Percentiles rank a stretch among this genome's conserved stretches.
phyloP scores from a whole-genome alignment of 2,113 vertebrate genomes.

The Rattus rattus region DNA sequence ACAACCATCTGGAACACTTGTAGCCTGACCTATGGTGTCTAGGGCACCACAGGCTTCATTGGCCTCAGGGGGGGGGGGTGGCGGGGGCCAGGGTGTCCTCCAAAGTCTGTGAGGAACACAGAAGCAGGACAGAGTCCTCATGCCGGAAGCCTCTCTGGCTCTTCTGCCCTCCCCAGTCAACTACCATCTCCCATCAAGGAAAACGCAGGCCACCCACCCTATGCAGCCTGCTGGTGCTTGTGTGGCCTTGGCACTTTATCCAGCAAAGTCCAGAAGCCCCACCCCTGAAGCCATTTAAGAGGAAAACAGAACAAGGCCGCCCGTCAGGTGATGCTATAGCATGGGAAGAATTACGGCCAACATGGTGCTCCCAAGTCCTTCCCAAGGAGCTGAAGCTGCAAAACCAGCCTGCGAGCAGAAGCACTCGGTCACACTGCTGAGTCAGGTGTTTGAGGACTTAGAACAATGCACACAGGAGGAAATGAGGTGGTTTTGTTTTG shows the following conservation, averaged over 20 bases:
- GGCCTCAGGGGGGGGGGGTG: too few species aligned
- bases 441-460: not conserved
- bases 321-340: too few species aligned
- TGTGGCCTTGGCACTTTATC: not conserved
- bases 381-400: not conserved
- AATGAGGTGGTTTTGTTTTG: not conserved
- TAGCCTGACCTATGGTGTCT: not conserved
- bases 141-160: not conserved
- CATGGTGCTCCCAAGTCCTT: not conserved
- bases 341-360: not conserved
- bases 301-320: not conserved
- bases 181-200: not conserved
- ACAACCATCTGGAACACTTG: too few species aligned
- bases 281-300: not conserved
- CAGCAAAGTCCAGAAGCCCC: not conserved
- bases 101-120: not conserved
- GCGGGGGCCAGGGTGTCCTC: not conserved
- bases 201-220: too few species aligned
- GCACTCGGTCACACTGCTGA: not conserved
- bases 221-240: not conserved
- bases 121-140: not conserved
- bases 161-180: not conserved
- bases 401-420: not conserved
- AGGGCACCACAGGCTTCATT: too few species aligned
- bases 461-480: not conserved